A percentile compares a stretch with the other conserved stretches of the same genome.
Evolutionary conservation across 92 coral and sea anemone species (phyloP).

Genomic region (Montipora capitata): DNA sequence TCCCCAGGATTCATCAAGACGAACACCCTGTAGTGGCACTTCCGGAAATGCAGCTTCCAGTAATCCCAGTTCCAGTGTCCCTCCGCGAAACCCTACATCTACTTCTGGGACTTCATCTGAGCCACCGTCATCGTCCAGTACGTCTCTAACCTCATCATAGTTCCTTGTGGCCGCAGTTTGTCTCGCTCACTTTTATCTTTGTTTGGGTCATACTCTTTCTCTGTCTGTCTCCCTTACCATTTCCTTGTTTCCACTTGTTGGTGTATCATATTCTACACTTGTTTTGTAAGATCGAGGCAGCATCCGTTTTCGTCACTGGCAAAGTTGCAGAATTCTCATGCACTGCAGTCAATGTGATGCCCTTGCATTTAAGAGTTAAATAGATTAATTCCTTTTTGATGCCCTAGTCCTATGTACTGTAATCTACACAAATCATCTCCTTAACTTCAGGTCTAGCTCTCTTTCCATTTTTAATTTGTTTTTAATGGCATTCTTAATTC

Average conservation of each 20-base stretch:
- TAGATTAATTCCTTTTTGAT: not conserved
- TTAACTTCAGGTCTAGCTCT: not conserved
- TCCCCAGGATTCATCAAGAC: constrained; percentile 42
- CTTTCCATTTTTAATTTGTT: not conserved
- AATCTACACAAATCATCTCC: not conserved
- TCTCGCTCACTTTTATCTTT: not conserved
- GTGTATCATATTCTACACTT: constrained; percentile 45
- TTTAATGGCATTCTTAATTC: constrained; percentile 1
- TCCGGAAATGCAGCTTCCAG: constrained; percentile 66
- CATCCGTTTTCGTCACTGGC: not conserved
- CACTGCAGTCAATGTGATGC: constrained; percentile 14
- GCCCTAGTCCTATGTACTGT: not conserved
- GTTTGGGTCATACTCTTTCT: not conserved
- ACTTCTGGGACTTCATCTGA: constrained; percentile 78
- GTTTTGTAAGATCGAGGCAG: constrained; percentile 24
- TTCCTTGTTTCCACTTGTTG: too few species aligned
- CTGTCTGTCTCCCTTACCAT: not conserved
- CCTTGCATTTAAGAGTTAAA: not conserved
- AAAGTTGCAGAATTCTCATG: constrained; percentile 21
- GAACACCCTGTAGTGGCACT: constrained; percentile 33
- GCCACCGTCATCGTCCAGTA: constrained; percentile 82
- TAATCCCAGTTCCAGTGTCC: constrained; percentile 54
- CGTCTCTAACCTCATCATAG: constrained; percentile 80
- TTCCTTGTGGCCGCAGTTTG: constrained; percentile 20
- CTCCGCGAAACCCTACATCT: constrained; percentile 68